A percentile compares a stretch with the other conserved stretches of the same genome.
Conservation (phyloP, 2,797 vertebrate species). For the Poliocrania exsul region DNA sequence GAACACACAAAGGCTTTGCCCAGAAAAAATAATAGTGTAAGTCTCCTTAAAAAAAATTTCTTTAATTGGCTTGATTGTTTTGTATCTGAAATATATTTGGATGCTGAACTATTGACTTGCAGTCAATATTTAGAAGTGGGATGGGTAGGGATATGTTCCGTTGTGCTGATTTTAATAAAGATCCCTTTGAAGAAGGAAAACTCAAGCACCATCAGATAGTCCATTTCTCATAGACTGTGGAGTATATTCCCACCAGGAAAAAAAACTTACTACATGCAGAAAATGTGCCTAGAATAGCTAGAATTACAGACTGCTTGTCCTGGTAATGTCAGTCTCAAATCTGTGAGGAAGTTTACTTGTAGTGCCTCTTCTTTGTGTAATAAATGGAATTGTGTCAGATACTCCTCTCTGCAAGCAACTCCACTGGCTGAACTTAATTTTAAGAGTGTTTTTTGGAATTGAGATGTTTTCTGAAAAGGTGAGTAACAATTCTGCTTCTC, state of each 20-base stretch:
- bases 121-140: background rate
- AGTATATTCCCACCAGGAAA: background rate
- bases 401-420: background rate
- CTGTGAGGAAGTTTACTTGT: background rate
- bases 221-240: background rate
- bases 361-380: background rate
- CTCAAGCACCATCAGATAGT: background rate
- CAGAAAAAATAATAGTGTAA: background rate
- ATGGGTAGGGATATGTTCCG: background rate
- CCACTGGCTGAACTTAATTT: background rate
- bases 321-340: background rate
- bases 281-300: background rate
- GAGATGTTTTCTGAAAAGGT: background rate
- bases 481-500: background rate
- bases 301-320: background rate
- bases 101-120: background rate
- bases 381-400: background rate
- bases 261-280: rapidly evolving
- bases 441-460: background rate
- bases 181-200: background rate
- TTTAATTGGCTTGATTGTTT: background rate
- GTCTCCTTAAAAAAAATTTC: background rate
- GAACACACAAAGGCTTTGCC: background rate
- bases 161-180: background rate
- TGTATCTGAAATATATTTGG: background rate